These are phyloP conservation scores for Phataginus tetradactyla DNA, from an alignment of 2,797 vertebrate species.

Conservation along the genomic window DNA sequence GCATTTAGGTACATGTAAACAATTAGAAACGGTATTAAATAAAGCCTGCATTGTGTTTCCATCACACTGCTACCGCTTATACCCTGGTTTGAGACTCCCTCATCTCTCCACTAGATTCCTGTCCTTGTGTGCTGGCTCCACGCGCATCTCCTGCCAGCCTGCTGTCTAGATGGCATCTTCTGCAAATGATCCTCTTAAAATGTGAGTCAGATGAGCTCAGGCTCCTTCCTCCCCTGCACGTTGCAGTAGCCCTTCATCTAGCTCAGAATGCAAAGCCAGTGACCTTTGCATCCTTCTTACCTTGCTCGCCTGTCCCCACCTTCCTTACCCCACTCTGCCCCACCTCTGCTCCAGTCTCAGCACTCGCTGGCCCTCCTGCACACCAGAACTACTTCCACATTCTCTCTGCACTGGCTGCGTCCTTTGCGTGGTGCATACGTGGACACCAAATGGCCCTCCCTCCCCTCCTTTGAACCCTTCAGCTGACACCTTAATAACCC, in stretches of 20 bases:
- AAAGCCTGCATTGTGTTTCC: neutral
- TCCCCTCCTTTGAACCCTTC: neutral
- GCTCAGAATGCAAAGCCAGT: neutral
- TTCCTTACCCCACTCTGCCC: neutral
- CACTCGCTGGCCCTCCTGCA: neutral
- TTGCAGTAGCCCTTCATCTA: neutral
- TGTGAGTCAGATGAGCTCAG: neutral
- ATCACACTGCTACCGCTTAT: neutral
- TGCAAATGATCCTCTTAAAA: neutral
- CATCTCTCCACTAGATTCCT: neutral
- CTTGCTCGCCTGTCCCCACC: neutral
- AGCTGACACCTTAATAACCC: neutral
- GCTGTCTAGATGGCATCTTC: neutral
- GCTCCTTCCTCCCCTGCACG: neutral
- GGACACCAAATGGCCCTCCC: neutral
- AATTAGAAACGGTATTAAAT: neutral
- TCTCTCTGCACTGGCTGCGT: neutral
- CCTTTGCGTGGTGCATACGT: neutral
- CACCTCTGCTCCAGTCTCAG: neutral
- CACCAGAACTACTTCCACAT: no score
- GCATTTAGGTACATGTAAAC: neutral
- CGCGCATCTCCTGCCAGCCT: fast-evolving
- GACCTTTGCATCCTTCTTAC: neutral
- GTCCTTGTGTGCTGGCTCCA: neutral
- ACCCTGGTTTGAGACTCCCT: neutral